Percentiles rank a stretch among this genome's conserved stretches.
phyloP scores from a whole-genome alignment of 2,797 vertebrate genomes.

The Microchirus variegatus region DNA sequence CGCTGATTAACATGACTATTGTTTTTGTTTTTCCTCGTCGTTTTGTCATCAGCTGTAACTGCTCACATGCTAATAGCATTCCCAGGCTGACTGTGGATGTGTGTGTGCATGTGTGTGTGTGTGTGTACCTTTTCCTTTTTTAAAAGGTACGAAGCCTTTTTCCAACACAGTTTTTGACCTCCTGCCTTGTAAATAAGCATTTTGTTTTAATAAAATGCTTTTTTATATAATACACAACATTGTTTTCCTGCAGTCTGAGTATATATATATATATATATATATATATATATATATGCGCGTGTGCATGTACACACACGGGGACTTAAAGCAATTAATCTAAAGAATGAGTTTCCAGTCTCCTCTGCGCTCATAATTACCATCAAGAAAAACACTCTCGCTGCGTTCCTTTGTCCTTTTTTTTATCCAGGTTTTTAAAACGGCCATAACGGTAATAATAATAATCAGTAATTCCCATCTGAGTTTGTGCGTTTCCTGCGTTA shows the following conservation, averaged over 20 bases:
- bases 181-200: slow-evolving; percentile 81
- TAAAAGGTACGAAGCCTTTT: slow-evolving; percentile 66
- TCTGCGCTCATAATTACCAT: slow-evolving; percentile 34
- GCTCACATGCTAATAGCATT: slow-evolving; percentile 37
- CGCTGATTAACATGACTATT: slow-evolving; percentile 27
- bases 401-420: slow-evolving; percentile 8
- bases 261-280: too few species aligned
- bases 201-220: slow-evolving; percentile 85
- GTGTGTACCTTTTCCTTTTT: slow-evolving; percentile 49
- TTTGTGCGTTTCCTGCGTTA: slow-evolving; percentile 29
- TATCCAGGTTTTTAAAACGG: slow-evolving; percentile 39
- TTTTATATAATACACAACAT: slow-evolving; percentile 65
- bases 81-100: slow-evolving; percentile 53
- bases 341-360: slow-evolving; percentile 16
- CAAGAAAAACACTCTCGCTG: slow-evolving; percentile 15
- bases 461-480: slow-evolving; percentile 40
- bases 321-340: slow-evolving; percentile 21
- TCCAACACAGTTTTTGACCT: slow-evolving; percentile 60
- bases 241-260: slow-evolving; percentile 3
- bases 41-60: slow-evolving; percentile 36
- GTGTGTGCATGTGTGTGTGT: slow-evolving; percentile 7
- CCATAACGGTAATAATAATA: slow-evolving; percentile 43
- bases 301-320: not conserved
- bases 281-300: slow-evolving; percentile 5
- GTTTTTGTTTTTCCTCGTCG: slow-evolving; percentile 10